Evolutionary conservation across 37 sponge, comb jelly and placozoan species (phyloP).

Genomic region (Sycon ciliatum): DNA sequence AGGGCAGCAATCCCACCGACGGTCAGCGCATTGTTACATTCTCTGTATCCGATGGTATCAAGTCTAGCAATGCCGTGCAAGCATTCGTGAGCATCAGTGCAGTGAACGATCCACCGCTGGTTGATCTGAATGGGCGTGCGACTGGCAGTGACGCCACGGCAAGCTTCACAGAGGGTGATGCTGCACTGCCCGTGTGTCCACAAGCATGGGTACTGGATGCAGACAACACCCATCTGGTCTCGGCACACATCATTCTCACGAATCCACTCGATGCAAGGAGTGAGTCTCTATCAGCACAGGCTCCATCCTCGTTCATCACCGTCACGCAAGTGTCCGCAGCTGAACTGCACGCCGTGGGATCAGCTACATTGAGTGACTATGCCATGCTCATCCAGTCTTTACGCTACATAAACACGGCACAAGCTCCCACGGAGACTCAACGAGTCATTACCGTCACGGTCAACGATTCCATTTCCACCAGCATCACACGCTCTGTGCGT

Average conservation of each 20-base stretch:
- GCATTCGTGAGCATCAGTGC: too few relatives aligned
- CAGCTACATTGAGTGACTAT: conserved; percentile 25
- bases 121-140: conserved; percentile 55
- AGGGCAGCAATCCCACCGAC: conserved; percentile 16
- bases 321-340: too few relatives aligned
- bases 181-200: too few relatives aligned
- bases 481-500: conserved; percentile 31
- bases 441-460: conserved; percentile 42
- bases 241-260: conserved; percentile 16
- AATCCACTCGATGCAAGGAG: conserved; percentile 28
- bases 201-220: too few relatives aligned
- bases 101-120: conserved; percentile 69
- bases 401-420: conserved; percentile 35
- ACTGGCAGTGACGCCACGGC: conserved; percentile 18
- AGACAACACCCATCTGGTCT: too few relatives aligned
- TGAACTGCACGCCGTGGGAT: too few relatives aligned
- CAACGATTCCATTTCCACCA: conserved; percentile 32
- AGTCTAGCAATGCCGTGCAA: too few relatives aligned
- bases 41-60: conserved; percentile 39
- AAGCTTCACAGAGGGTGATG: conserved; percentile 54
- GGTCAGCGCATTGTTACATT: not conserved
- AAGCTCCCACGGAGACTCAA: conserved; percentile 6
- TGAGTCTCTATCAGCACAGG: not conserved
- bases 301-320: conserved; percentile 18
- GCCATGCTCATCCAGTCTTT: conserved; percentile 12